Conservation (phyloP, 1,140 invertebrate species). For the Bactericera cockerelli region DNA sequence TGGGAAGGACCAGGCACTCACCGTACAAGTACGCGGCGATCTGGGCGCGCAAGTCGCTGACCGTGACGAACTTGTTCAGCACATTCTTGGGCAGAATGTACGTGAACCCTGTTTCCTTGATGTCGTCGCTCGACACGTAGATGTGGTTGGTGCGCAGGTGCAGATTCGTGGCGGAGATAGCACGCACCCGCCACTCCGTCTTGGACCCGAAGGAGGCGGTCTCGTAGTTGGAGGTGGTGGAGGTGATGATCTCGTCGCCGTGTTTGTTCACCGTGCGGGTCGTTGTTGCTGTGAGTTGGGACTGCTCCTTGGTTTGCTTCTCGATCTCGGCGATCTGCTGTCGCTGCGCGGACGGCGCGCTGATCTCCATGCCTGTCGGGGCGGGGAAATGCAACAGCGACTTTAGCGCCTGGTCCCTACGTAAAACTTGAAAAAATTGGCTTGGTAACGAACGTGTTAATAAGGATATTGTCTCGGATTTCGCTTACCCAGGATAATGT, state of each 20-base stretch:
- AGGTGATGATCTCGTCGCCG: slow-evolving; percentile 98
- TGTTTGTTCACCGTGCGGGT: slow-evolving; percentile 98
- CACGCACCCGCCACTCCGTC: slow-evolving; percentile 96
- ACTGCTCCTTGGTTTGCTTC: slow-evolving; percentile 99
- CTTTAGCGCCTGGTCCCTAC: too few species aligned
- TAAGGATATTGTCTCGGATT: too few species aligned
- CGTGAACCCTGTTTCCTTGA: slow-evolving; percentile 97
- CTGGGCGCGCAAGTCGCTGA: slow-evolving; percentile 91
- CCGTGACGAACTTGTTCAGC: slow-evolving; percentile 97
- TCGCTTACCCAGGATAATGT: slow-evolving; percentile 94
- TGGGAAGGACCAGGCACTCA: too few species aligned
- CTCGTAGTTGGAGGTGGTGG: slow-evolving; percentile 97
- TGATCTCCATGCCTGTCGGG: slow-evolving; percentile 76
- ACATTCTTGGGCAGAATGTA: slow-evolving; percentile 98
- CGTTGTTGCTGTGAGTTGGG: slow-evolving; percentile 92
- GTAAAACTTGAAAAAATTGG: too few species aligned
- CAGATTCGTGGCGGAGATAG: slow-evolving; percentile 96
- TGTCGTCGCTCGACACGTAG: slow-evolving; percentile 97
- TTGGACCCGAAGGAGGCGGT: slow-evolving; percentile 87
- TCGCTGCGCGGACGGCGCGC: slow-evolving; percentile 91
- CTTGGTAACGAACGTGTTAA: too few species aligned
- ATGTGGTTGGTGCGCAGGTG: slow-evolving; percentile 98
- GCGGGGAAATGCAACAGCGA: neutral
- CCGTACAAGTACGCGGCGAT: slow-evolving; percentile 89
- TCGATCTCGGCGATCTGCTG: slow-evolving; percentile 99